Evolutionary conservation across 2,113 vertebrate genomes (phyloP).

Genomic region (Halichoeres trimaculatus): DNA sequence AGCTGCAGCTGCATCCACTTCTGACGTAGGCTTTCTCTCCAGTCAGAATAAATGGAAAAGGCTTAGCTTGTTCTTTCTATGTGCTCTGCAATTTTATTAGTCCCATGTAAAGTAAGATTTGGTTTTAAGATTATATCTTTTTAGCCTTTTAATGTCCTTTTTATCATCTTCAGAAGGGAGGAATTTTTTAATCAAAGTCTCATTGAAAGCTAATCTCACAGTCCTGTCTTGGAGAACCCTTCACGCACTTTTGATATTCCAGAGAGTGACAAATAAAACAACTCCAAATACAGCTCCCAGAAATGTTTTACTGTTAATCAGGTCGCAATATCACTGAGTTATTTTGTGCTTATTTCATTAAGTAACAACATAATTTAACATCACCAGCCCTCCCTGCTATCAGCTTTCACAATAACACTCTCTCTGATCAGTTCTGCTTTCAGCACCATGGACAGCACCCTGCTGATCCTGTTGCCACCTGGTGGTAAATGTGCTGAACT

Average conservation of each 20-base stretch:
- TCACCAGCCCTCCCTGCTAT: too few relatives aligned
- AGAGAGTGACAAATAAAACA: too few relatives aligned
- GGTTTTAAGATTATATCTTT: conserved; percentile 15
- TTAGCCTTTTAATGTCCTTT: conserved; percentile 23
- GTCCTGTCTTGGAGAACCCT: conserved; percentile 2
- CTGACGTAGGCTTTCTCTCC: background rate
- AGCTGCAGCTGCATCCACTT: conserved; percentile 7
- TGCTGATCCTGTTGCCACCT: conserved; percentile 11
- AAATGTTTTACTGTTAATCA: too few relatives aligned
- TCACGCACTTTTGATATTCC: conserved; percentile 30
- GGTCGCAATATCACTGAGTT: too few relatives aligned
- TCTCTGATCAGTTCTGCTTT: conserved; percentile 4
- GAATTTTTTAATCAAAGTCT: conserved; percentile 14
- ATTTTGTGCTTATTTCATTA: too few relatives aligned
- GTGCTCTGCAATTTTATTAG: conserved; percentile 16
- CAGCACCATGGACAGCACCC: conserved; percentile 66
- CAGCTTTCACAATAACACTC: too few relatives aligned
- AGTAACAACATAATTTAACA: too few relatives aligned
- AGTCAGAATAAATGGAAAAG: conserved; percentile 3
- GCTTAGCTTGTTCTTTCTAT: conserved; percentile 4
- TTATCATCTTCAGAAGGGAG: background rate
- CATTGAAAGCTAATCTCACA: conserved; percentile 25
- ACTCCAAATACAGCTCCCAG: too few relatives aligned
- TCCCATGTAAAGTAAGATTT: conserved; percentile 27
- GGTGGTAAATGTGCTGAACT: conserved; percentile 8